Base-by-base conservation (phyloP, 2,113 vertebrate species). In the Hucho hucho region DNA sequence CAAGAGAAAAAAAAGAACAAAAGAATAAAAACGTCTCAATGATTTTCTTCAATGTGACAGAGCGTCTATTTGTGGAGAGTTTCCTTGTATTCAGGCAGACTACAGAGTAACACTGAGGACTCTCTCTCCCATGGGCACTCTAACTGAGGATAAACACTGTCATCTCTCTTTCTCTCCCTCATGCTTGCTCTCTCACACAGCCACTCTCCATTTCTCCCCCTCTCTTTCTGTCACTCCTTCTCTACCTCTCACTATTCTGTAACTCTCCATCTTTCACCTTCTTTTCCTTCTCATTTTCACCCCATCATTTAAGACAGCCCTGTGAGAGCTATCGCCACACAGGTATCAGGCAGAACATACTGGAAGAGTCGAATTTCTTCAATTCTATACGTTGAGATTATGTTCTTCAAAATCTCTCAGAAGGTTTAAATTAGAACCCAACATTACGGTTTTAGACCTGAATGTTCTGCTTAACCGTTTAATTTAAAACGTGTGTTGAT, bases 41-140 rank as follows among this genome's bases (percentile, higher is more conserved):
- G 53, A 56, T 32, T 58, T 37, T 37, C 65, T 67, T 67, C 65
- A 29, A 32, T 29, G 56, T 61, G 56, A 63, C 53, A 72, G 70
- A 32, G 18, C 9, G 18, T 63, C 53, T 61, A 43, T 61, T 72
- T 59, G 28, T 16, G 56, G 16, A 59, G 25, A 37, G 6, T 28
- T 28, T 12, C 12, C 66, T 61, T 61, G 20, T n/a, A 24, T 22
- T 22, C 20, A 61, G 58, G 20, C 14, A 5, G 28, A 58, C 53
- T 56, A 6, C 64, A 16, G 49, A 13, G 22, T 22, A n/a, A 6
- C 22, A 22, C 66, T 6, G 28, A 69, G 25, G 1, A 53, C 24
- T 79, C 93, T 92, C 87, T 79, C 93, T 92, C 87, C 94, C 93
- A 56, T 37, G 64, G 47, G 73, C 90, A 94, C 92, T 69, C 94